Conservation (phyloP, 2,113 vertebrate species). For the Nerophis ophidion region DNA sequence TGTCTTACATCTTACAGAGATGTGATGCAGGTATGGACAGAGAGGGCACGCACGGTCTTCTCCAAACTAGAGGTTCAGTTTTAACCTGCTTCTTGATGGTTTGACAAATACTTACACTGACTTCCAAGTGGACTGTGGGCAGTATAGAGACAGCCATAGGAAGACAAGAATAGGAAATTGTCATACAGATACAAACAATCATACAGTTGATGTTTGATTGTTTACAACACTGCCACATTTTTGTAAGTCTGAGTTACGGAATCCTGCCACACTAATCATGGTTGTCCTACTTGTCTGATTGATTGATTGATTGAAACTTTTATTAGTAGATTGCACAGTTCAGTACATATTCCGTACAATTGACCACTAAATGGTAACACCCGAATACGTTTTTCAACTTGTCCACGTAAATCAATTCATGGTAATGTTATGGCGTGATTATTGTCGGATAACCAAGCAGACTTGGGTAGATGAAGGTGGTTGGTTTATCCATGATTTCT, state of each 20-base stretch:
- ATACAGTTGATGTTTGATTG: conserved; percentile 29
- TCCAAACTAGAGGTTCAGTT: too few relatives aligned
- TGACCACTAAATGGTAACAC: too few relatives aligned
- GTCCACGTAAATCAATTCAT: too few relatives aligned
- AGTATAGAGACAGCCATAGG: too few relatives aligned
- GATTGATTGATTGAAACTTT: too few relatives aligned
- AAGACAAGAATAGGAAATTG: not conserved
- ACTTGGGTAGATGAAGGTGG: conserved; percentile 30
- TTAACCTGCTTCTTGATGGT: conserved; percentile 1
- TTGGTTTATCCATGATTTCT: conserved; percentile 26
- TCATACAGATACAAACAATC: not conserved
- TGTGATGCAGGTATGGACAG: too few relatives aligned
- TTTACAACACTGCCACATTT: conserved; percentile 35
- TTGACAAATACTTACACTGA: conserved; percentile 18
- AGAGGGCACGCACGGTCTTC: too few relatives aligned
- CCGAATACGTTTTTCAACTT: too few relatives aligned
- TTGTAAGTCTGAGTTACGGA: conserved; percentile 28
- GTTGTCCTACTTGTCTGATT: conserved; percentile 28
- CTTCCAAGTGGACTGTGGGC: not conserved
- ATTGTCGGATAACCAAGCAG: conserved; percentile 35
- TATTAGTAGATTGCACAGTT: too few relatives aligned
- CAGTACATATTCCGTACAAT: too few relatives aligned
- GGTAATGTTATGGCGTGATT: conserved; percentile 43
- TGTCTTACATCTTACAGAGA: too few relatives aligned
- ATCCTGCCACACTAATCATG: conserved; percentile 22